These are phyloP conservation scores for Darevskia nairensis DNA, from an alignment of 2,797 vertebrate genomes.

Conservation along the genomic window DNA sequence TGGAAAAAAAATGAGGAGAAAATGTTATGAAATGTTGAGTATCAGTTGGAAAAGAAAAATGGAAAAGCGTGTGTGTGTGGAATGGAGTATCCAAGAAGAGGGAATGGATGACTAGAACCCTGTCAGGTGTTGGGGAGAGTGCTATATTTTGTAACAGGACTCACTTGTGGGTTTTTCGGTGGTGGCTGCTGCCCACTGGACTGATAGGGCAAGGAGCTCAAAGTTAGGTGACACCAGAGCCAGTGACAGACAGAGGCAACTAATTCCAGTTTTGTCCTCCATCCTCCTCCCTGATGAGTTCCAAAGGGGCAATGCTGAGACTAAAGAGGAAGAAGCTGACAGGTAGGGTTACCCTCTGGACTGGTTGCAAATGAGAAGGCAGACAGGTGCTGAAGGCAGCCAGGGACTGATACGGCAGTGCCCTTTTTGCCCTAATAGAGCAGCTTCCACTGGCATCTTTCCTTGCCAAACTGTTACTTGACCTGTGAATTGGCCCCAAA, in stretches of 20 bases:
- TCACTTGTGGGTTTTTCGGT: background rate
- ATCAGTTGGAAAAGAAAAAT: background rate
- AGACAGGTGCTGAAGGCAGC: background rate
- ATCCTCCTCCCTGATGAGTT: no score
- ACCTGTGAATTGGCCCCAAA: background rate
- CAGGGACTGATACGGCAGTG: background rate
- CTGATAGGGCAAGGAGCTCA: no score
- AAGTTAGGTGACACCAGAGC: no score
- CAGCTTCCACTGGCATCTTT: background rate
- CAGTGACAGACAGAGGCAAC: no score
- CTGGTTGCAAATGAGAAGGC: no score
- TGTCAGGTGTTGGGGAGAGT: no score
- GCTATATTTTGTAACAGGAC: background rate
- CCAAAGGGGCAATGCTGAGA: no score
- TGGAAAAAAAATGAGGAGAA: background rate
- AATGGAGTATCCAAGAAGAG: background rate
- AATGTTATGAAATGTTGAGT: background rate
- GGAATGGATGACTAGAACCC: background rate
- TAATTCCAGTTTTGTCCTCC: no score
- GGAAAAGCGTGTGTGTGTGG: background rate
- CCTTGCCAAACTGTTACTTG: background rate
- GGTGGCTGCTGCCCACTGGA: no score
- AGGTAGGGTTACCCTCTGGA: no score
- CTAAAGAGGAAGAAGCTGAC: background rate
- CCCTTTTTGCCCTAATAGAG: background rate